These are phyloP conservation scores for Zelleria hepariella DNA, from an alignment of 2,888 invertebrate genomes.

Conservation along the genomic window DNA sequence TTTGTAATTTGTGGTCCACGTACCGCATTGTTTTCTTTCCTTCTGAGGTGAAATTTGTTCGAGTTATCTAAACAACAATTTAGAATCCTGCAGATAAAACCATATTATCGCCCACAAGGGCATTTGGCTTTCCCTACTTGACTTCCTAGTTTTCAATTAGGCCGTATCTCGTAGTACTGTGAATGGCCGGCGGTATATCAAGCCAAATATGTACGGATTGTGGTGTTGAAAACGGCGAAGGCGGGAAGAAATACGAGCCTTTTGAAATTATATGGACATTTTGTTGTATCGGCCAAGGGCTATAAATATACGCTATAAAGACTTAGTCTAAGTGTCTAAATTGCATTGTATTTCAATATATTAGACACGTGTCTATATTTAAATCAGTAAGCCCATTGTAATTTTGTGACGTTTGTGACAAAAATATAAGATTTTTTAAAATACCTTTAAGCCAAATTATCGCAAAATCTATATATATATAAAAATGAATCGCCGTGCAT, in stretches of 20 bases:
- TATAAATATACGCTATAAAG: no score
- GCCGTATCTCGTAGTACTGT: conserved; percentile 12
- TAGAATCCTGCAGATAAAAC: background rate
- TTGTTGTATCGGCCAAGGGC: background rate
- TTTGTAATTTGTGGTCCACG: no score
- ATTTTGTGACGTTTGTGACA: no score
- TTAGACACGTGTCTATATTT: no score
- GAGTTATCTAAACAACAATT: background rate
- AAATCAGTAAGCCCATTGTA: no score
- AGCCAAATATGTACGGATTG: conserved; percentile 10
- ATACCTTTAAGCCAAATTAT: background rate
- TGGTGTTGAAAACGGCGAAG: background rate
- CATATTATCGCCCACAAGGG: background rate
- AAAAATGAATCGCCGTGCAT: no score
- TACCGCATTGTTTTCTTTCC: no score
- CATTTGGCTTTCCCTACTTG: conserved; percentile 6
- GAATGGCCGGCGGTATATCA: conserved; percentile 16
- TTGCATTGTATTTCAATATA: no score
- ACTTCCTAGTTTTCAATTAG: conserved; percentile 39
- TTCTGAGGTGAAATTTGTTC: background rate
- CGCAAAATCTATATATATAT: no score
- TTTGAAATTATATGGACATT: conserved; percentile 1
- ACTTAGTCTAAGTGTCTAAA: no score
- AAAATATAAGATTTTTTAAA: background rate
- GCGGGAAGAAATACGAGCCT: background rate